phyloP scores from a whole-genome alignment of 2,888 invertebrate genomes.

The Megastigmus dorsalis region DNA sequence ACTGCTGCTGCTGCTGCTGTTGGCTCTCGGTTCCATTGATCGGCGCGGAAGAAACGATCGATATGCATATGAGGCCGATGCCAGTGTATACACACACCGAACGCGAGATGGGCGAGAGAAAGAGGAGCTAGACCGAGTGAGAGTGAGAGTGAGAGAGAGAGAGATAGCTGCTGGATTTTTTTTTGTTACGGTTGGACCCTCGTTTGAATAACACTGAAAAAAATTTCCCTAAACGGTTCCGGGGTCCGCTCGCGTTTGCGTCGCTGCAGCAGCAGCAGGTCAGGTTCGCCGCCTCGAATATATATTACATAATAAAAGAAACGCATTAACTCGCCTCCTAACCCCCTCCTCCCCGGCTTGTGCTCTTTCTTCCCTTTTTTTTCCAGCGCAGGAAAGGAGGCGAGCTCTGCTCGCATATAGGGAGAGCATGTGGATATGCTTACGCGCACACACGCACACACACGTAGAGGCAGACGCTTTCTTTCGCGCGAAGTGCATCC shows the following conservation, averaged over 20 bases:
- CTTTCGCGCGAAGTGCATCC: slow-evolving; percentile 49
- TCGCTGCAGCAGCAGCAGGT: slow-evolving; percentile 58
- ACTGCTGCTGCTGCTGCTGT: slow-evolving; percentile 49
- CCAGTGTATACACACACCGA: slow-evolving; percentile 32
- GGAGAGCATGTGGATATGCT: not conserved
- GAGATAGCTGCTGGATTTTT: slow-evolving; percentile 37
- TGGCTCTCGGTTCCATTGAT: slow-evolving; percentile 63
- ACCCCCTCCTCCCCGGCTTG: not conserved
- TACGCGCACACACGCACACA: not conserved
- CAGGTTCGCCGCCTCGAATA: slow-evolving; percentile 62
- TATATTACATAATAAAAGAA: slow-evolving; percentile 72
- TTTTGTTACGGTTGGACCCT: slow-evolving; percentile 67
- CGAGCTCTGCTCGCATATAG: not conserved
- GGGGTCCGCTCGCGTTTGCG: slow-evolving; percentile 14
- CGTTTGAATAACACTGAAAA: slow-evolving; percentile 73
- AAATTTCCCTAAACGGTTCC: slow-evolving; percentile 74
- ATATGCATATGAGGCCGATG: slow-evolving; percentile 68
- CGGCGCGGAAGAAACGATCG: slow-evolving; percentile 69
- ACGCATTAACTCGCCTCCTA: slow-evolving; percentile 65
- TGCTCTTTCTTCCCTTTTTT: slow-evolving; percentile 4
- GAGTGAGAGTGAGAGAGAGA: not conserved
- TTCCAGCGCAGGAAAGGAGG: slow-evolving; percentile 30
- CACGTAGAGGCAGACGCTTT: not conserved
- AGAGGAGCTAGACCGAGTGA: too few relatives aligned
- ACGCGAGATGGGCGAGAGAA: slow-evolving; percentile 52